phyloP scores from a whole-genome alignment of 2,888 invertebrate genomes.

The Rhyacophila evoluta region DNA sequence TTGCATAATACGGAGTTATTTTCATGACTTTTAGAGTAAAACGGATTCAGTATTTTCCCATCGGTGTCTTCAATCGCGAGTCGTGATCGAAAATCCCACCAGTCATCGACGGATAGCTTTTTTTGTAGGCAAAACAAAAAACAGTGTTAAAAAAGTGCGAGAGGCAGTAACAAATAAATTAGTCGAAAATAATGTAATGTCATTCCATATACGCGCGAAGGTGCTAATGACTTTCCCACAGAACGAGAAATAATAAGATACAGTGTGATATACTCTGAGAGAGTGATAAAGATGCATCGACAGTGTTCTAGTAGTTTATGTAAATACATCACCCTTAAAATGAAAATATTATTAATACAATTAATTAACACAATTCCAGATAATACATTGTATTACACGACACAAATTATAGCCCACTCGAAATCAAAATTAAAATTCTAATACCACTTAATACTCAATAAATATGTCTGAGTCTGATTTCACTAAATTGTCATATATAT shows the following conservation, averaged over 20 bases:
- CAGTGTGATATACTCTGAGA: not conserved
- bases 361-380: no score
- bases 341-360: no score
- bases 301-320: no score
- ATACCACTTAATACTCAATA: no score
- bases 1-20: not conserved
- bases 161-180: slow-evolving; percentile 37
- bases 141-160: slow-evolving; percentile 27
- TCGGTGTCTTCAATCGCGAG: slow-evolving; percentile 25
- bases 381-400: no score
- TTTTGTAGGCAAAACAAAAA: not conserved
- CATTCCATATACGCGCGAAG: slow-evolving; percentile 44
- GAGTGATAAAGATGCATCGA: no score
- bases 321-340: no score
- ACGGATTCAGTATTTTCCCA: slow-evolving; percentile 11
- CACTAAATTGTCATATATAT: no score
- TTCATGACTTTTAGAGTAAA: not conserved
- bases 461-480: no score
- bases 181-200: slow-evolving; percentile 49
- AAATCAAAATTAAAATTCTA: no score
- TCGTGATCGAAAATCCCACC: slow-evolving; percentile 28
- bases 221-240: slow-evolving; percentile 53
- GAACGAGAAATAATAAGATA: slow-evolving; percentile 43
- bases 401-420: no score
- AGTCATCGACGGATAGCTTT: slow-evolving; percentile 41